Conservation (phyloP, 2,888 invertebrate genomes). For the Acheta domesticus region DNA sequence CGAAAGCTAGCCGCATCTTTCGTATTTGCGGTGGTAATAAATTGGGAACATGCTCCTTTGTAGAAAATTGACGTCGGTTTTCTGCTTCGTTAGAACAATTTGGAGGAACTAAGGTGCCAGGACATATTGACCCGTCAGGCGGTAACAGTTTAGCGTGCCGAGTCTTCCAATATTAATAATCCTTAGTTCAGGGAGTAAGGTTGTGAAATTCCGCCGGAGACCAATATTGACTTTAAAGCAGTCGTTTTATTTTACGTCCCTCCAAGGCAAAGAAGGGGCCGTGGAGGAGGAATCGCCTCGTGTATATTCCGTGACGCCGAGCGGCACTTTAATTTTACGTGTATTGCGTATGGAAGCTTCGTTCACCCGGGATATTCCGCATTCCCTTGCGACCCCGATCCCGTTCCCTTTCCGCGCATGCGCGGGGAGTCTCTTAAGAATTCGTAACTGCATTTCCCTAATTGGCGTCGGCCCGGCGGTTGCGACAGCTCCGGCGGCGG, state of each 20-base stretch:
- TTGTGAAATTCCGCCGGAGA: too few relatives aligned
- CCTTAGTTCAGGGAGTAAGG: too few relatives aligned
- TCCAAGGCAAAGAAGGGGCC: too few relatives aligned
- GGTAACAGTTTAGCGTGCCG: too few relatives aligned
- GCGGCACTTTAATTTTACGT: background rate
- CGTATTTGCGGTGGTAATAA: background rate
- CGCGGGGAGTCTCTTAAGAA: background rate
- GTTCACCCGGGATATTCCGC: background rate
- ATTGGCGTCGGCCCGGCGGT: background rate
- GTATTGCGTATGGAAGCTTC: background rate
- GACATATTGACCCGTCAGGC: too few relatives aligned
- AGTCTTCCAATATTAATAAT: too few relatives aligned
- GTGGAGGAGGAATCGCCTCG: too few relatives aligned
- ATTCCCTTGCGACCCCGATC: background rate
- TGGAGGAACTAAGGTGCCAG: background rate
- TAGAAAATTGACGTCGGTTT: background rate
- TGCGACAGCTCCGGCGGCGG: background rate
- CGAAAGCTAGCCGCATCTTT: too few relatives aligned
- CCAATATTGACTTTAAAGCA: too few relatives aligned
- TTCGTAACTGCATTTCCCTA: background rate
- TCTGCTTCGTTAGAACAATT: background rate
- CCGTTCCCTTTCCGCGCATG: background rate
- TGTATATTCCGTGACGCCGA: too few relatives aligned
- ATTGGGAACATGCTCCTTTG: background rate
- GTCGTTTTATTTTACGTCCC: too few relatives aligned